Evolutionary conservation across 2,113 vertebrate genomes (phyloP).

Genomic region (Lepidothrix coronata): DNA sequence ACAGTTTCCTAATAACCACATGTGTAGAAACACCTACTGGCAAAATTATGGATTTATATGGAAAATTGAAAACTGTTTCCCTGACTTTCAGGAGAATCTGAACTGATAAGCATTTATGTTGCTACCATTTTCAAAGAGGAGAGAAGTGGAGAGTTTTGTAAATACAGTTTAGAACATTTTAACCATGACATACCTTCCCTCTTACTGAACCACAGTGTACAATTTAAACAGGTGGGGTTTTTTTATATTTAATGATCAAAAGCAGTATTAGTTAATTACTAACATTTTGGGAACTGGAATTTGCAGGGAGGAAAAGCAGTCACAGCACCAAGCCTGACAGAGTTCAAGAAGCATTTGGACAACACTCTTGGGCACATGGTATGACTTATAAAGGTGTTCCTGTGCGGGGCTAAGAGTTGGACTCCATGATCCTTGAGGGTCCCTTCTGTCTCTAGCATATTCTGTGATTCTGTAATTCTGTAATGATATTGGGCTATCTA

Average conservation of each 20-base stretch:
- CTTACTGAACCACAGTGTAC: background rate
- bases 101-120: background rate
- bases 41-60: background rate
- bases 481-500: background rate
- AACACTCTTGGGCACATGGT: background rate
- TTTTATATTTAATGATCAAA: background rate
- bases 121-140: background rate
- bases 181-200: background rate
- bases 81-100: background rate
- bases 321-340: background rate
- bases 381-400: background rate
- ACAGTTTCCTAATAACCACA: background rate
- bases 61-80: background rate
- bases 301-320: background rate
- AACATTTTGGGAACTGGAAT: background rate
- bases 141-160: background rate
- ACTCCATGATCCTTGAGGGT: background rate
- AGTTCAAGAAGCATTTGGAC: background rate
- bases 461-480: background rate
- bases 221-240: background rate
- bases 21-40: accelerated
- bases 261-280: background rate
- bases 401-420: background rate
- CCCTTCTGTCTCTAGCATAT: background rate
- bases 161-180: background rate